Evolutionary conservation across 1,140 invertebrate species (phyloP), one percentile per base, ranked within the genome.

Genomic region (Galleria mellonella): DNA sequence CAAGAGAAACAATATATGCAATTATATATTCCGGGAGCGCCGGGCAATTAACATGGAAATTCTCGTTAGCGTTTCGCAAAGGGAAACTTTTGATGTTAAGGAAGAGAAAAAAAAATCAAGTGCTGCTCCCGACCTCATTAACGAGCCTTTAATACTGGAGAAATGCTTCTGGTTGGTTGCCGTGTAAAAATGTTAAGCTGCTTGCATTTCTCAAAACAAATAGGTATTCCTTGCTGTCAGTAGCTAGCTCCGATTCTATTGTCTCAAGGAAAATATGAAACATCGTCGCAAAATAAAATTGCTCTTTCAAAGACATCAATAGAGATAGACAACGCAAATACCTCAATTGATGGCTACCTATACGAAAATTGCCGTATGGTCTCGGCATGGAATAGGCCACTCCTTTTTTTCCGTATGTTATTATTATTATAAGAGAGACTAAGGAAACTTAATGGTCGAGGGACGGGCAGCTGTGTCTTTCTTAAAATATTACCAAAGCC

Each of bases 31-130:
- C 72, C 53, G 58, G 55, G 40, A 63, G 38, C 57, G 59, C 52
- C 45, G 57, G 72, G 68, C 74, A 81, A 81, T 81, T 81, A 81
- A 70, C 68, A 72, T 74, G 67, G 62, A 68, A 78, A 75, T 76
- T 74, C 74, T 82, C 69, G 62, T 81, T 77, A 74, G 73, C 67
- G 60, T 67, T 67, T 68, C 54, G 72, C 62, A 74, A 74, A 74
- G 61, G 72, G 58, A 64, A 78, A 78, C 74, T 78, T 81, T 78
- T 78, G 71, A 78, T 72, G 72, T 66, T 72, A 71, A 74, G 56
- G 63, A 74, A 74, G 60, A 65, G 69, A 57, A 47, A 55, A 72
- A 81, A 76, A 72, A 82, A 70, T 73, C 56, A 76, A 76, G 72
- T 69, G 72, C 55, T 49, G 17, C 61, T 61, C 66, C 57, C 57